phyloP scores from a whole-genome alignment of 2,888 invertebrate species.

The Penaeus monodon region DNA sequence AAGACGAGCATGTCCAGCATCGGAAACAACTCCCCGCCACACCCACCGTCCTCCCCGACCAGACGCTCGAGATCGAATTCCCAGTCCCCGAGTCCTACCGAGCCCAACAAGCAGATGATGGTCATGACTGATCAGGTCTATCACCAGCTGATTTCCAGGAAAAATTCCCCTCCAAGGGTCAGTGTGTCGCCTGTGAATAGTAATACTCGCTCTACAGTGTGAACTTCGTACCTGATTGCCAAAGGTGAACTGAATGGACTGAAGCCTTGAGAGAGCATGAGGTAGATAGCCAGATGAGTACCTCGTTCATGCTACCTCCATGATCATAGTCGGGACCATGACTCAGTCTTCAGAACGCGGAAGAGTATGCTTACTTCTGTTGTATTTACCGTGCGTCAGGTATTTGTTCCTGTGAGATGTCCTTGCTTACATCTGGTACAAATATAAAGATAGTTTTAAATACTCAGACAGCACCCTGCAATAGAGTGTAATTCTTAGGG shows the following conservation, averaged over 20 bases:
- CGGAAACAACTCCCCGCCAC: conserved; percentile 12
- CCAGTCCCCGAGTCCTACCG: conserved; percentile 1
- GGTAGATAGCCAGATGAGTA: no score
- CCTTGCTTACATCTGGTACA: no score
- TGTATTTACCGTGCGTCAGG: no score
- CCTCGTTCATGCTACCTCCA: no score
- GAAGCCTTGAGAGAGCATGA: no score
- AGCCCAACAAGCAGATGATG: conserved; percentile 54
- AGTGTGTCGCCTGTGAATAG: conserved; percentile 36
- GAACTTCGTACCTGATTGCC: background rate
- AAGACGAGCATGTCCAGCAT: conserved; percentile 38
- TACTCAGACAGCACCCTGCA: no score
- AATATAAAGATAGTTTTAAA: no score
- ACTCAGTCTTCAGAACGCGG: no score
- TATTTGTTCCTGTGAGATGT: no score
- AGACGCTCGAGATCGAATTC: conserved; percentile 38
- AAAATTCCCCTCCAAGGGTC: conserved; percentile 34
- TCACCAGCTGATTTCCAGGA: conserved; percentile 51
- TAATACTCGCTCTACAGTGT: conserved; percentile 43
- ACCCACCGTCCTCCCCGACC: conserved; percentile 27
- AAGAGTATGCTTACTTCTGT: no score
- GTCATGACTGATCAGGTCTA: conserved; percentile 58
- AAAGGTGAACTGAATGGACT: background rate
- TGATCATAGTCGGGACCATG: no score
- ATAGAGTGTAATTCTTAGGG: no score